Conservation (phyloP, 2,113 vertebrate genomes). For the Laterallus jamaicensis region DNA sequence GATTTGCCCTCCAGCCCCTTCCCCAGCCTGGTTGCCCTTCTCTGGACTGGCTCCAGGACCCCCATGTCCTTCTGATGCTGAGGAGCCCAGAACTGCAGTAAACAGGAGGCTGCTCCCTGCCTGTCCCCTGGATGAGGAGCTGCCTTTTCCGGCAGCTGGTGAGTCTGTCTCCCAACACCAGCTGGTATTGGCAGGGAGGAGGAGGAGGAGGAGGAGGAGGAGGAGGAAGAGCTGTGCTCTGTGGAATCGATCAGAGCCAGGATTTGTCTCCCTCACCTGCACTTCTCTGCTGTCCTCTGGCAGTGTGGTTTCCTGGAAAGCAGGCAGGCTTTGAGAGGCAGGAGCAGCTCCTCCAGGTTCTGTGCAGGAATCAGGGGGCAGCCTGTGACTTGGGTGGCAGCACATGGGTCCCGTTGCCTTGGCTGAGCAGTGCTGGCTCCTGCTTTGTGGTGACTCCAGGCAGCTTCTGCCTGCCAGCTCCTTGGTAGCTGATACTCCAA, state of each 20-base stretch:
- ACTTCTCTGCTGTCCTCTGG: neutral
- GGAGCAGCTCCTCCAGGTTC: neutral
- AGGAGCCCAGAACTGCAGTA: no score
- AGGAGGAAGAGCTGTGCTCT: neutral
- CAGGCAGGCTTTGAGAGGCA: neutral
- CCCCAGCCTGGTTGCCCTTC: no score
- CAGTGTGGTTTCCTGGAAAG: neutral
- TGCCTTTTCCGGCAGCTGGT: neutral
- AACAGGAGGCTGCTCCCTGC: neutral
- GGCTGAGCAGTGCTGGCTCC: neutral
- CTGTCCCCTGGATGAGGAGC: neutral
- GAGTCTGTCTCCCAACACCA: neutral
- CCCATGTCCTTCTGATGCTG: no score
- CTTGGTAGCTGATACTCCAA: neutral
- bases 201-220: neutral
- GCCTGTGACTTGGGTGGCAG: neutral
- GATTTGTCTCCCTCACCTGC: neutral
- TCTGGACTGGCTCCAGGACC: no score
- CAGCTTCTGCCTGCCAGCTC: neutral
- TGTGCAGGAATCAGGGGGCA: neutral
- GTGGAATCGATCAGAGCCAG: neutral
- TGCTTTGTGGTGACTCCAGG: neutral
- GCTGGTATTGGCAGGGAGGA: neutral
- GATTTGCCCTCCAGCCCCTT: no score
- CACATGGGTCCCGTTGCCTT: neutral